Evolutionary conservation across 2,797 vertebrate species (phyloP).

Genomic region (Typhlichthys subterraneus): DNA sequence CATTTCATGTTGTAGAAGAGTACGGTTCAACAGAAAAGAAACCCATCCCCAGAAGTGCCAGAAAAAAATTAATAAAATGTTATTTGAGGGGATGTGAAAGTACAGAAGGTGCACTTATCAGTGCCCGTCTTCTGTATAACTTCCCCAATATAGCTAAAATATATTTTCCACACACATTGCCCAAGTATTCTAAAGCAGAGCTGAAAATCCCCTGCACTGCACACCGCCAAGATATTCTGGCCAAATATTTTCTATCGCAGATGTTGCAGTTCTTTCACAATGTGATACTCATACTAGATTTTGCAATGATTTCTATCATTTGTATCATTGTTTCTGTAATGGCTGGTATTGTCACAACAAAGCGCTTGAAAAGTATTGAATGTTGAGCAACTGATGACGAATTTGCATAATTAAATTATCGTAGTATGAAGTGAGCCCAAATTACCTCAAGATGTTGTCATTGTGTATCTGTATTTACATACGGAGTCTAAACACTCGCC

Average conservation of each 20-base stretch:
- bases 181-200: conserved; percentile 12
- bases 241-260: conserved; percentile 6
- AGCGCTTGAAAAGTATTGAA: too few relatives aligned
- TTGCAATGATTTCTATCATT: too few relatives aligned
- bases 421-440: too few relatives aligned
- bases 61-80: background rate
- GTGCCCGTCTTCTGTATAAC: conserved; percentile 36
- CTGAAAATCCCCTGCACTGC: background rate
- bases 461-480: too few relatives aligned
- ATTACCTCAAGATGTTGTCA: too few relatives aligned
- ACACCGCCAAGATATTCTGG: conserved; percentile 6
- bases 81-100: conserved; percentile 54
- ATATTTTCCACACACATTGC: conserved; percentile 11
- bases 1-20: background rate
- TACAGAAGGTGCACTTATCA: conserved; percentile 34
- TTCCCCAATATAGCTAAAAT: conserved; percentile 41
- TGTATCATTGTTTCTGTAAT: too few relatives aligned
- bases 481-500: too few relatives aligned
- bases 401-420: too few relatives aligned
- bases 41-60: background rate
- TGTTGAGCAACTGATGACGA: too few relatives aligned
- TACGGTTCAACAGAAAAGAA: conserved; percentile 1
- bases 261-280: background rate
- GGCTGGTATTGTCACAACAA: too few relatives aligned
- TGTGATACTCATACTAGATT: too few relatives aligned